phyloP scores from a whole-genome alignment of 1,140 invertebrate species.

The Atta colombica region DNA sequence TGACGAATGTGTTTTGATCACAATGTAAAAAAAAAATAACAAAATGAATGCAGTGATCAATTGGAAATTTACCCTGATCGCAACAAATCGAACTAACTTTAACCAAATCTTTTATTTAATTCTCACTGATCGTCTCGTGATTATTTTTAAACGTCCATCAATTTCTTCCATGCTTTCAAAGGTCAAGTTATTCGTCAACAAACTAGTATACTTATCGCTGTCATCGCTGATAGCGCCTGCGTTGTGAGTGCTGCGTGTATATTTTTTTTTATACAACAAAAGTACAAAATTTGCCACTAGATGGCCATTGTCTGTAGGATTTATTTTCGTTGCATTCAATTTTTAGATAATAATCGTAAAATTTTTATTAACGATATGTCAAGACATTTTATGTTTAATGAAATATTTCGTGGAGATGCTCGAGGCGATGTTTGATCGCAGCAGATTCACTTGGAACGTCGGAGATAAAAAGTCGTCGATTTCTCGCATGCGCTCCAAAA shows the following conservation, averaged over 20 bases:
- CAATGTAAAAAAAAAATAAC: no score
- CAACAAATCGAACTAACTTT: no score
- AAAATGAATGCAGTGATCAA: neutral
- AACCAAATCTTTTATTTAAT: neutral
- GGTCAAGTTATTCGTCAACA: neutral
- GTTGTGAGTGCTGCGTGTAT: no score
- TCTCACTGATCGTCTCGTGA: neutral
- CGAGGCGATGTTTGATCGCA: no score
- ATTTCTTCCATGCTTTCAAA: neutral
- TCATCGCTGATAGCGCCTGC: neutral
- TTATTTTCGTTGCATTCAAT: neutral
- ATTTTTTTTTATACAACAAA: neutral
- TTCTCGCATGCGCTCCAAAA: constrained; percentile 69
- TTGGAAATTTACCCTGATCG: neutral
- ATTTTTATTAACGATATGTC: neutral
- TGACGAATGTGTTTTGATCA: neutral
- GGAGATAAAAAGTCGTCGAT: no score
- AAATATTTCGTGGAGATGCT: neutral
- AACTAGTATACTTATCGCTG: neutral
- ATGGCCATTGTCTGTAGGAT: constrained; percentile 37
- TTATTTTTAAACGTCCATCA: neutral
- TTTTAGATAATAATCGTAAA: neutral
- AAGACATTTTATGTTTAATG: neutral
- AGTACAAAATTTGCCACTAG: constrained; percentile 14
- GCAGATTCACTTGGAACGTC: neutral